These are phyloP conservation scores for Rhipidura dahli DNA, from an alignment of 2,113 vertebrate species.

Conservation along the genomic window DNA sequence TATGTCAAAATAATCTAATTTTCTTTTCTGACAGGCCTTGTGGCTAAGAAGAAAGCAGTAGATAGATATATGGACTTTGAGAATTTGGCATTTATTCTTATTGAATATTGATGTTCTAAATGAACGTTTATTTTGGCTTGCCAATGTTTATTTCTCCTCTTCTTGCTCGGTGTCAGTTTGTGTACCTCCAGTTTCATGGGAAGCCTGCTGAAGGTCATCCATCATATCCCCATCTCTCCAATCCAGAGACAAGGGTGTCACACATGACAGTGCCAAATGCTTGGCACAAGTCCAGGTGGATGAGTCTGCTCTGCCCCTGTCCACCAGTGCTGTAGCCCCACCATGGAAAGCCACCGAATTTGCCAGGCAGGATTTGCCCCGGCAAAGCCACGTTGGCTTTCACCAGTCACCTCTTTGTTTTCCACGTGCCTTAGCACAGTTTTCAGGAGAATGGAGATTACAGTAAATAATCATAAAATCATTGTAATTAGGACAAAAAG, in stretches of 20 bases:
- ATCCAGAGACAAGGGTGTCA: neutral
- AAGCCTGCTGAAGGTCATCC: neutral
- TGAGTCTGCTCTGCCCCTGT: neutral
- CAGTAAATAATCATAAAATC: neutral
- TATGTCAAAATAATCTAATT: constrained; percentile 61
- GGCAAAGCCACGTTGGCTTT: neutral
- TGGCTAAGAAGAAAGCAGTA: constrained; percentile 21
- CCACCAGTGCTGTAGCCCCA: neutral
- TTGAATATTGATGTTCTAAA: constrained; percentile 24
- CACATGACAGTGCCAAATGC: neutral
- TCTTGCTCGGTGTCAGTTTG: neutral
- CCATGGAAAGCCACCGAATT: neutral
- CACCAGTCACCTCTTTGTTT: neutral
- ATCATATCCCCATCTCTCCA: neutral
- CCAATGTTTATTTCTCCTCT: neutral
- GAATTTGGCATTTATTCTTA: constrained; percentile 18
- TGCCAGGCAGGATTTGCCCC: neutral
- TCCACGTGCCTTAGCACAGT: neutral
- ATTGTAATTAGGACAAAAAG: neutral
- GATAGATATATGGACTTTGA: constrained; percentile 2
- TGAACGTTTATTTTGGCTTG: neutral
- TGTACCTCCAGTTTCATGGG: neutral
- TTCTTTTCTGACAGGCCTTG: constrained; percentile 32
- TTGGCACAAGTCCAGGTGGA: neutral
- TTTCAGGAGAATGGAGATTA: neutral